These are phyloP conservation scores for Oncorhynchus keta DNA, from an alignment of 2,113 vertebrate genomes.

Conservation along the genomic window DNA sequence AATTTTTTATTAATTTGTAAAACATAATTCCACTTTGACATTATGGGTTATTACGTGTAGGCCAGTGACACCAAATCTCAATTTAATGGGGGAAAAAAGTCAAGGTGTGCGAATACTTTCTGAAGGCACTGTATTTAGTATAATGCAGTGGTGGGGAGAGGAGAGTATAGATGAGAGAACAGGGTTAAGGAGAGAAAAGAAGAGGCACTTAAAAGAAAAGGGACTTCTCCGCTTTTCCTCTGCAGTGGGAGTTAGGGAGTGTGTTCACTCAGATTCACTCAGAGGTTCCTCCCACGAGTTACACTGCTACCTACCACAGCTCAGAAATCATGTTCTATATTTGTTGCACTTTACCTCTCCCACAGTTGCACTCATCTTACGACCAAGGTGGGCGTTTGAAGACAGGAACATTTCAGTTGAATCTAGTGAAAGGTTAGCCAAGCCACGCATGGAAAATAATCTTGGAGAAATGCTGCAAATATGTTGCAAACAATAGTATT, in stretches of 20 bases:
- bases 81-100: too few species aligned
- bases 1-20: too few species aligned
- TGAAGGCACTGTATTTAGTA: neutral
- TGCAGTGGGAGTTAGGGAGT: slow-evolving; percentile 31
- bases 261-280: slow-evolving; percentile 50
- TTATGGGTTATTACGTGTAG: too few species aligned
- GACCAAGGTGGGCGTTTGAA: neutral
- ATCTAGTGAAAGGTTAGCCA: slow-evolving; percentile 4
- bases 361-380: neutral
- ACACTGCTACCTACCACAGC: slow-evolving; percentile 33
- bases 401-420: slow-evolving; percentile 12
- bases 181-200: neutral
- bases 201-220: neutral
- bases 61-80: too few species aligned
- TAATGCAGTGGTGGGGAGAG: neutral
- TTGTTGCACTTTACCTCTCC: slow-evolving; percentile 30
- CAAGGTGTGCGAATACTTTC: neutral
- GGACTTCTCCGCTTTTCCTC: slow-evolving; percentile 23
- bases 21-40: too few species aligned
- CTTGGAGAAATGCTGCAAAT: too few species aligned
- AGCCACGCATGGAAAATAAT: too few species aligned
- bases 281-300: slow-evolving; percentile 43
- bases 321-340: slow-evolving; percentile 5
- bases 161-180: neutral
- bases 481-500: too few species aligned